Evolutionary conservation across 2,888 invertebrate genomes (phyloP).

Genomic region (Fragum fragum): DNA sequence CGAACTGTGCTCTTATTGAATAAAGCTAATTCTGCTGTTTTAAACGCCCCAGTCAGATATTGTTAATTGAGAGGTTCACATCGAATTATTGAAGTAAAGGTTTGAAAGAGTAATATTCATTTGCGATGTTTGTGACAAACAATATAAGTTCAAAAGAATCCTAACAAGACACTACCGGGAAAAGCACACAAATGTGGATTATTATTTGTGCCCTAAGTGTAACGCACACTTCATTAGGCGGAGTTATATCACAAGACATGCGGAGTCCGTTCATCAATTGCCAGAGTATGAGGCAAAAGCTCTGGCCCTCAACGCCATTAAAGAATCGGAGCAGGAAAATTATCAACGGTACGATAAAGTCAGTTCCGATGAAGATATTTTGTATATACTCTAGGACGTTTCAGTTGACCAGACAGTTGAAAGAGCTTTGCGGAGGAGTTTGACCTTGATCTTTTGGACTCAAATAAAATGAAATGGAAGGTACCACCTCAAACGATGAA

Average conservation of each 20-base stretch:
- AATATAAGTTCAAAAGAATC: background rate
- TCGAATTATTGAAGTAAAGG: background rate
- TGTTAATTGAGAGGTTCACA: background rate
- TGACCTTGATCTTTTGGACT: background rate
- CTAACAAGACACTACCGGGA: background rate
- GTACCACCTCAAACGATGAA: background rate
- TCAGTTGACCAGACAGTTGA: background rate
- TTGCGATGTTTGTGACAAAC: conserved; percentile 13
- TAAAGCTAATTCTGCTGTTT: background rate
- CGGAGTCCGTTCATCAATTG: background rate
- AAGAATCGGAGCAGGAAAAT: background rate
- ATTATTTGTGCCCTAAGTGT: background rate
- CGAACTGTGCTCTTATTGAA: background rate
- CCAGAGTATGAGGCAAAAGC: background rate
- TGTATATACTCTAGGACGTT: background rate
- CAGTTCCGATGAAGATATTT: conserved; percentile 6
- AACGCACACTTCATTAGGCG: background rate
- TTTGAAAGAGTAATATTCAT: too few relatives aligned
- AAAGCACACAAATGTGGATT: background rate
- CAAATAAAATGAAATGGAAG: background rate
- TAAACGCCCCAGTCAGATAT: background rate
- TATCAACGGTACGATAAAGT: background rate
- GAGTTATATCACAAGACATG: background rate
- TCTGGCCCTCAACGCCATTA: background rate
- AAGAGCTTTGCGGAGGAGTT: background rate